These are phyloP conservation scores for Temnothorax curvispinosus DNA, from an alignment of 1,140 invertebrate genomes.

Conservation along the genomic window DNA sequence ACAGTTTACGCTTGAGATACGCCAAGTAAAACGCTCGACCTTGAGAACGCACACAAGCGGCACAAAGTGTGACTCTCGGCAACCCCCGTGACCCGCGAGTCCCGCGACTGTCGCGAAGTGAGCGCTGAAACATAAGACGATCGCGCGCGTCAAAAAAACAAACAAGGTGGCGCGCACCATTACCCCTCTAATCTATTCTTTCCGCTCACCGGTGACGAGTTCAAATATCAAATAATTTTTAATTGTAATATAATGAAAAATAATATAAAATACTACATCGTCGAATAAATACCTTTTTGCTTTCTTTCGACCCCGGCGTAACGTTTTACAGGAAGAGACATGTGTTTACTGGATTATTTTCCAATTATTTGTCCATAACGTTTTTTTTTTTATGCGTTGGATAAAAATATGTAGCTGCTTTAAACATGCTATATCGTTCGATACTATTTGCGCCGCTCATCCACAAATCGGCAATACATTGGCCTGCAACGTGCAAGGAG, in stretches of 20 bases:
- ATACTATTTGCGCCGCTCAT: constrained; percentile 98
- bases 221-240: too few species aligned
- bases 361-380: constrained; percentile 66
- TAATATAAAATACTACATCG: too few species aligned
- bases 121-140: neutral
- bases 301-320: too few species aligned
- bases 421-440: constrained; percentile 97
- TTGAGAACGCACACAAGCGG: neutral
- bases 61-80: neutral
- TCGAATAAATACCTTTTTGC: neutral
- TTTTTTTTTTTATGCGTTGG: constrained; percentile 73
- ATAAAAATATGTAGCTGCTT: constrained; percentile 94
- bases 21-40: too few species aligned
- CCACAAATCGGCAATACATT: constrained; percentile 96
- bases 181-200: too few species aligned
- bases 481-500: constrained; percentile 86
- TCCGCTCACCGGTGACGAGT: too few species aligned
- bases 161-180: too few species aligned
- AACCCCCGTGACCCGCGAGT: neutral
- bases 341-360: neutral
- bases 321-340: too few species aligned
- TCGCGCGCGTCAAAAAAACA: neutral
- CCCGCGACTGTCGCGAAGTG: neutral
- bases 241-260: too few species aligned
- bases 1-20: too few species aligned